A percentile compares a stretch with the other conserved stretches of the same genome.
phyloP scores from a whole-genome alignment of 2,113 vertebrate species.

The Acanthochromis polyacanthus region DNA sequence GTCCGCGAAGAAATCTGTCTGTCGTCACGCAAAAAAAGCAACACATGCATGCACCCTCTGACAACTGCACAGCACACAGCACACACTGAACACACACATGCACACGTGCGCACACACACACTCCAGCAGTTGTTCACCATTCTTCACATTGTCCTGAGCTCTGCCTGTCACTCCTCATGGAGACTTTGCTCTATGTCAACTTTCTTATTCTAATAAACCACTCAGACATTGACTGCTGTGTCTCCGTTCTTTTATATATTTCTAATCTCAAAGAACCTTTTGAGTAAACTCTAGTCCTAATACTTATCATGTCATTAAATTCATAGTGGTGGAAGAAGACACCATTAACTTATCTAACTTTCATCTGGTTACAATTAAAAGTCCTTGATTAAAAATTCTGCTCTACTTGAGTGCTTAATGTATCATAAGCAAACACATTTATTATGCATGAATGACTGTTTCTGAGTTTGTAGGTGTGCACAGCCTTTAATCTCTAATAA shows the following conservation, averaged over 20 bases:
- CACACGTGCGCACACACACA: conserved; percentile 56
- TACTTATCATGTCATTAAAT: neutral
- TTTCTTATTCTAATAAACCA: conserved; percentile 88
- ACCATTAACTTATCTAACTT: too few species aligned
- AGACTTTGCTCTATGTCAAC: conserved; percentile 83
- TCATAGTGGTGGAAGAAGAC: neutral
- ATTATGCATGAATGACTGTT: too few species aligned
- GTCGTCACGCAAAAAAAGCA: conserved; percentile 70
- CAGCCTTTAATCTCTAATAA: neutral
- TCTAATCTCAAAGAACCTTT: too few species aligned
- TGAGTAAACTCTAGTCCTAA: neutral
- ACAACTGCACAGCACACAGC: conserved; percentile 60
- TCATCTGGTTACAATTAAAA: too few species aligned
- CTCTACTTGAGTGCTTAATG: too few species aligned
- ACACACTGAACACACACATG: conserved; percentile 50
- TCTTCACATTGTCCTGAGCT: conserved; percentile 74
- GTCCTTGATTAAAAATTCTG: too few species aligned
- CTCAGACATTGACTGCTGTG: conserved; percentile 57
- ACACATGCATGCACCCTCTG: conserved; percentile 75
- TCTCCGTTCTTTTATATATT: neutral
- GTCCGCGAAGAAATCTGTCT: conserved; percentile 70
- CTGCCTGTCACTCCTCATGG: conserved; percentile 83
- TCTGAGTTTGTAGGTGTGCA: too few species aligned
- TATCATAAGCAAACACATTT: too few species aligned
- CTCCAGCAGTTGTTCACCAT: conserved; percentile 69